phyloP scores from a whole-genome alignment of 2,797 vertebrate species.

The Erpetoichthys calabaricus region DNA sequence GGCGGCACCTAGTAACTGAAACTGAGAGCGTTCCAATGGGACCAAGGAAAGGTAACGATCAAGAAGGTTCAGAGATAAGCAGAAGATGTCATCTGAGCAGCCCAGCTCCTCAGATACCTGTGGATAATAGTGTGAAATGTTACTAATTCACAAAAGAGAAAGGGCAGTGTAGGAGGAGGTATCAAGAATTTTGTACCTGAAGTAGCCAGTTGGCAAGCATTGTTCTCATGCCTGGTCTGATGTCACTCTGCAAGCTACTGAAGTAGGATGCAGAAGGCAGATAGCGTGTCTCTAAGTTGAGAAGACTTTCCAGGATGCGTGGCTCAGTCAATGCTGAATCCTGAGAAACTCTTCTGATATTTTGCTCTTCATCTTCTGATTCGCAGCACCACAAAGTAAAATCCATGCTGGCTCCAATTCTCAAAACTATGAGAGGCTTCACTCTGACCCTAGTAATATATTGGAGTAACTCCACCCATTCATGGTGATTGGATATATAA shows the following conservation, averaged over 20 bases:
- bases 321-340: constrained; percentile 14
- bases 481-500: too few species aligned
- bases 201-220: constrained; percentile 19
- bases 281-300: constrained; percentile 12
- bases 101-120: constrained; percentile 18
- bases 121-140: background rate
- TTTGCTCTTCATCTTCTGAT: background rate
- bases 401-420: too few species aligned
- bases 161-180: background rate
- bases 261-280: constrained; percentile 8
- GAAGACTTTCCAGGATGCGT: constrained; percentile 7
- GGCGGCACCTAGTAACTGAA: constrained; percentile 16
- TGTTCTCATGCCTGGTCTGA: constrained; percentile 19
- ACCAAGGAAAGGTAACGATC: constrained; percentile 15
- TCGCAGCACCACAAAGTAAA: constrained; percentile 14
- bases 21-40: constrained; percentile 10
- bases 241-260: constrained; percentile 13
- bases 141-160: background rate
- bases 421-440: too few species aligned
- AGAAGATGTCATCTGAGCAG: constrained; percentile 17
- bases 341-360: constrained; percentile 1
- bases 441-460: too few species aligned
- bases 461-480: too few species aligned
- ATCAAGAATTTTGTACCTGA: constrained; percentile 9
- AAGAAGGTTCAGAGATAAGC: constrained; percentile 15